Evolutionary conservation across 2,113 vertebrate genomes (phyloP), one percentile per base, ranked within the genome.

Genomic region (Chlamydotis undulata): DNA sequence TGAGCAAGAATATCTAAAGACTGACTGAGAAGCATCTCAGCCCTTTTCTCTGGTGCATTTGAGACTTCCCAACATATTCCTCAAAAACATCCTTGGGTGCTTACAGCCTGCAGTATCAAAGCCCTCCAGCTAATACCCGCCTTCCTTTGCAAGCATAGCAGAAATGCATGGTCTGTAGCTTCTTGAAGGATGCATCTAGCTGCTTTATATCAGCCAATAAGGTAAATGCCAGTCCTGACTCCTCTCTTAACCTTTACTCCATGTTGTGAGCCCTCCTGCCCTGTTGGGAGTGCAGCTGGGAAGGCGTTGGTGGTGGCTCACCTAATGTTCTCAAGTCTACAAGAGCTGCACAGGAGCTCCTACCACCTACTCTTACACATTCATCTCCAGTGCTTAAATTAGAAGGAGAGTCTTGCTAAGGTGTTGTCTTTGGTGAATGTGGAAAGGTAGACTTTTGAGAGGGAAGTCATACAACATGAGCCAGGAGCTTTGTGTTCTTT

Each of bases 151-250:
- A 45, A 81, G 35, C 28, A 28, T 2, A 67, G n/a, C 37, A 87
- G 41, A 52, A 90, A 45, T 5, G 0, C 0, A 0, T 10, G 7
- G 16, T 70, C n/a, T 85, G 41, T 67, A 65, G 12, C 14, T n/a
- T 56, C 61, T 55, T 19, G 25, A 63, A 39, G 37, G 28, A 16
- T 59, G 22, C 10, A 6, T 25, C 8, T 15, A 35, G 11, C 31
- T 75, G 25, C 6, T 49, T 22, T 70, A 2, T 11, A 15, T 33
- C 39, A 63, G 8, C 3, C n/a, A n/a, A 1, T 4, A 17, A 45
- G 21, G 24, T 33, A 43, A 71, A 55, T 23, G 4, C 4, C 11
- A 41, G 22, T 4, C 1, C n/a, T 74, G 21, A 33, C 31, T 80
- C 19, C 4, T 45, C 5, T 56, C 28, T 82, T 21, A n/a, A 3